Base-by-base conservation (phyloP, 2,888 invertebrate species). In the Synanthedon andrenaeformis region DNA sequence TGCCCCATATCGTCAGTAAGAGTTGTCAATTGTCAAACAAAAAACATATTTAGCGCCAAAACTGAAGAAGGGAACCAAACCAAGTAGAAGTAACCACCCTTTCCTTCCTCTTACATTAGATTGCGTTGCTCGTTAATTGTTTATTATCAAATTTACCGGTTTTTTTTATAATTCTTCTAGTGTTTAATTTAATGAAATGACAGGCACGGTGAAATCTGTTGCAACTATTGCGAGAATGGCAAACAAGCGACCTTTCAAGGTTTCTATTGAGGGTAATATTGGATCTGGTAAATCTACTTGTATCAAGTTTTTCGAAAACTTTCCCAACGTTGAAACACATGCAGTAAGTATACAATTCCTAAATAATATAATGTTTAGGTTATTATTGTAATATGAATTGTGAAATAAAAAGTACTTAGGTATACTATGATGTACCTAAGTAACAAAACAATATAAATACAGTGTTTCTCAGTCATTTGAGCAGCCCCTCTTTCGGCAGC, bases 281-380 rank as follows among this genome's bases (percentile, higher is more conserved):
- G 94, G 94, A 12, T 92, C 93, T 59, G 94, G 94, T 6, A 94
- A 94, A 78, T 94, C 94, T 1, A 93, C 94, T 0, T 93, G 94
- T 65, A 80, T 94, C 49, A 89, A 92, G 57, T 89, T 90, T 72
- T 94, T 94, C 66, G 89, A 91, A 55, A 89, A 91, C 66, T 90
- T 89, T 67, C 76, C 88, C 3, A 90, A 91, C 63, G 90, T 93
- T 14, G 88, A 89, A 54, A 83, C 85, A 58, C 88, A 88, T 62
- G 70, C 82, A 54, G 88, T 88, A 67, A 79, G 84, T 74, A 52
- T 49, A 19, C 10, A 12, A 19, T 17, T 19, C 19, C 14, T 8
- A 45, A n/a, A 45, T 5, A 3, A 19, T 23, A 23, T 23, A 4
- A 23, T 48, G 8, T 10, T 10, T 35, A 35, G 35, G 13, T n/a